Base-by-base conservation (phyloP, 2,113 vertebrate species). In the Sphyrna mokarran region DNA sequence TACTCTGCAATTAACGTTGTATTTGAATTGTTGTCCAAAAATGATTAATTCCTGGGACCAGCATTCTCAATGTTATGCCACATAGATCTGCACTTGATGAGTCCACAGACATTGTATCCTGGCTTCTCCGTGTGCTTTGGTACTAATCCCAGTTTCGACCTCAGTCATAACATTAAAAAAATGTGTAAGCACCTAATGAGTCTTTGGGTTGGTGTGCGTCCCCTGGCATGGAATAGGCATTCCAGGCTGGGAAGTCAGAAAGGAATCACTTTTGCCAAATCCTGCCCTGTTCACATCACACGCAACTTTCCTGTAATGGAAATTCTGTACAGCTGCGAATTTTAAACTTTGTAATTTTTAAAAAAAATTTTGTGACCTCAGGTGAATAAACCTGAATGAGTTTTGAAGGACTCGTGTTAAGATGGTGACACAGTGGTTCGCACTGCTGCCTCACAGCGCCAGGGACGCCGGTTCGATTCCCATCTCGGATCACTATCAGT, bases 231-330 rank as follows among this genome's bases (percentile, higher is more conserved):
- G 89, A 66, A 93, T 63, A 37, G 58, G 61, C 58, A 66, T 93
- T 93, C 58, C 89, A 93, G 61, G 33, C 33, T 37, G 89, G 14
- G 89, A 93, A 93, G 66, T 66, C 58, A 66, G 89, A 93, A 16
- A n/a, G 89, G 29, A n/a, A 63, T 37, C 66, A 33, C 1, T 66
- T 93, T 93, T 93, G 89, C 89, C 89, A 93, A 93, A 66, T 93
- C 33, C n/a, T 37, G 33, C 29, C 66, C 37, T n/a, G 66, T 66
- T 91, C 61, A 66, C 61, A 66, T n/a, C 33, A 61, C 61, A 66
- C 33, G 61, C 29, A 93, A 90, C 22, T 61, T 93, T 93, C 16
- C 9, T 91, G 33, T 37, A 91, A 66, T 66, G 58, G 89, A 91
- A 91, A 29, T 33, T 91, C 58, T 7, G 58, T 93, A 10, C 89